Conservation (phyloP, 2,797 vertebrate species). For the Sebastes taczanowskii region DNA sequence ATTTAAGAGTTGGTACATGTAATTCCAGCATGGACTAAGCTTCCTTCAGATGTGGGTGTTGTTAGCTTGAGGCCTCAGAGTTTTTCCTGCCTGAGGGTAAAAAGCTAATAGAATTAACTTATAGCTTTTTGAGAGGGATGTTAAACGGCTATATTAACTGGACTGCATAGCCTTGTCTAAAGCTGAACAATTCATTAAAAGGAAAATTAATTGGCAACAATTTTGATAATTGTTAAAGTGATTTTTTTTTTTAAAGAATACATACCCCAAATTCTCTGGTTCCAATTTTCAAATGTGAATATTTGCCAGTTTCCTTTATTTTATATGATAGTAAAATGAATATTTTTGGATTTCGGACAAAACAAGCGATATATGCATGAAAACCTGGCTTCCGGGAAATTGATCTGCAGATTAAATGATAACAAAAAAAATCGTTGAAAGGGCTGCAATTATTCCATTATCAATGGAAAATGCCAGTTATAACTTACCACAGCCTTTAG, state of each 20-base stretch:
- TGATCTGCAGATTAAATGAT: not conserved
- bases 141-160: not conserved
- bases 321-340: too few relatives aligned
- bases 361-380: not conserved
- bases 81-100: not conserved
- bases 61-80: slow-evolving; percentile 7
- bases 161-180: not conserved
- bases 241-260: not conserved
- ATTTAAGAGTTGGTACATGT: not conserved
- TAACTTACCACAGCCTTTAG: not conserved
- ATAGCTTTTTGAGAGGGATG: not conserved
- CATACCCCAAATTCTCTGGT: not conserved
- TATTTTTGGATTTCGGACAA: not conserved
- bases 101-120: not conserved
- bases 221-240: too few relatives aligned
- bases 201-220: not conserved
- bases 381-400: not conserved
- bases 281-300: not conserved
- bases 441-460: not conserved
- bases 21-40: not conserved
- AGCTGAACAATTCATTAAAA: not conserved
- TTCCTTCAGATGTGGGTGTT: not conserved
- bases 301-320: too few relatives aligned
- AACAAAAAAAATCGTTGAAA: not conserved
- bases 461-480: not conserved